Conservation (phyloP, 2,888 invertebrate genomes). For the Rosalia funebris region DNA sequence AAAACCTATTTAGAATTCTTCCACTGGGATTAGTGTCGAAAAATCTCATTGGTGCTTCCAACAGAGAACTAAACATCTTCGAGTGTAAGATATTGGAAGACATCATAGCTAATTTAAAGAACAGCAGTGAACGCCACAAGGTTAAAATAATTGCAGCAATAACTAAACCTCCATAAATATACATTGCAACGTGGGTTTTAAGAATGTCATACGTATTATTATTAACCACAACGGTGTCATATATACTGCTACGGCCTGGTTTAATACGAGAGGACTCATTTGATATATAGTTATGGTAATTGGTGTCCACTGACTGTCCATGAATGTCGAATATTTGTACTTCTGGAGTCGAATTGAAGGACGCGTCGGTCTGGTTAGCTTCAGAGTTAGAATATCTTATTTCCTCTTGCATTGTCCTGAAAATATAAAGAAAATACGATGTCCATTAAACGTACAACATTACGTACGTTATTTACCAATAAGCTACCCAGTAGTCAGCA, state of each 20-base stretch:
- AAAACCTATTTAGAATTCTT: constrained; percentile 81
- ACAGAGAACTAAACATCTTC: constrained; percentile 78
- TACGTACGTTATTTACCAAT: too few species aligned
- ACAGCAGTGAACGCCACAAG: constrained; percentile 73
- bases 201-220: constrained; percentile 32
- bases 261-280: constrained; percentile 14
- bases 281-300: constrained; percentile 22
- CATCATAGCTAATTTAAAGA: constrained; percentile 78
- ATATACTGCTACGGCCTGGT: constrained; percentile 11
- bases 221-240: constrained; percentile 34
- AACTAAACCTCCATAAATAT: constrained; percentile 69
- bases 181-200: constrained; percentile 44
- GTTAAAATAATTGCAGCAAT: constrained; percentile 69
- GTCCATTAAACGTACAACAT: too few species aligned
- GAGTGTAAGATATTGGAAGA: constrained; percentile 81
- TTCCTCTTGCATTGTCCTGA: constrained; percentile 56
- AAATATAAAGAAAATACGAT: too few species aligned
- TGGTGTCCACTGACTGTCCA: background rate
- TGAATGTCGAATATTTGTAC: constrained; percentile 13
- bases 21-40: constrained; percentile 87
- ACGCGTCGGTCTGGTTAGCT: background rate
- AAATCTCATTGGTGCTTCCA: constrained; percentile 70
- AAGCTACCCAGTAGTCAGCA: constrained; percentile 57
- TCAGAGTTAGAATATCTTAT: constrained; percentile 33
- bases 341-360: background rate